Base-by-base conservation (phyloP, 2,888 invertebrate species). In the Lasioglossum malachurum region DNA sequence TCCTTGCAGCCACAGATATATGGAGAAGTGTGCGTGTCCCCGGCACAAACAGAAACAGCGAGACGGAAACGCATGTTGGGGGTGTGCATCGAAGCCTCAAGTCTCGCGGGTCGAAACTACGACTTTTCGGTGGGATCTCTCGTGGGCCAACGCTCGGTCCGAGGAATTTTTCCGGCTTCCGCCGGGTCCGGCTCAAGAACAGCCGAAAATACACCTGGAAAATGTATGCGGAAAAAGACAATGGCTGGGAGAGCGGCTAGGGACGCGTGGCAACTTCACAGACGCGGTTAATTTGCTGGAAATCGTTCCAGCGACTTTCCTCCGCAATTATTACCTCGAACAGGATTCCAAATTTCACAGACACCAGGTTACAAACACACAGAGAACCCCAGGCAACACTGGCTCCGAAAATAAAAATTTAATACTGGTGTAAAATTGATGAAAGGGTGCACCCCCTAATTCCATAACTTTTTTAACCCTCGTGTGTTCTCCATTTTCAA, bases 161-260 rank as follows among this genome's bases (percentile, higher is more conserved):
- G 84, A 60, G 78, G 90, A 89, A 91, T 90, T 91, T 91, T 91
- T 91, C 73, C 60, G 91, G 89, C 89, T 91, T 91, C 91, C 85
- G 83, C 76, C 75, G 72, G 80, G 78, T 64, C 67, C 76, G 38
- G 38, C 82, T 75, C 72, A 75, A 75, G 85, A 78, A 82, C 86
- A 76, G 60, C 27, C 44, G 80, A 69, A 82, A 83, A 88, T 83
- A 75, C 82, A 85, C 74, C 74, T 72, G 84, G 82, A 75, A 78
- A 83, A 73, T 79, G 60, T 67, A 57, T 78, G 64, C 76, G 82
- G 72, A 89, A 89, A 90, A 89, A 89, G 89, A 87, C 84, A 80
- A 86, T 80, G 77, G 80, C 75, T 57, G 57, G 41, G 53, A 64
- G 57, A 64, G 77, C 64, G 60, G n/a, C 60, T 27, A 7, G 38